Percentiles rank a stretch among this genome's conserved stretches.
These are phyloP conservation scores for Parazoanthus atlanticus DNA, from an alignment of 92 coral and sea anemone genomes.

Conservation along the genomic window DNA sequence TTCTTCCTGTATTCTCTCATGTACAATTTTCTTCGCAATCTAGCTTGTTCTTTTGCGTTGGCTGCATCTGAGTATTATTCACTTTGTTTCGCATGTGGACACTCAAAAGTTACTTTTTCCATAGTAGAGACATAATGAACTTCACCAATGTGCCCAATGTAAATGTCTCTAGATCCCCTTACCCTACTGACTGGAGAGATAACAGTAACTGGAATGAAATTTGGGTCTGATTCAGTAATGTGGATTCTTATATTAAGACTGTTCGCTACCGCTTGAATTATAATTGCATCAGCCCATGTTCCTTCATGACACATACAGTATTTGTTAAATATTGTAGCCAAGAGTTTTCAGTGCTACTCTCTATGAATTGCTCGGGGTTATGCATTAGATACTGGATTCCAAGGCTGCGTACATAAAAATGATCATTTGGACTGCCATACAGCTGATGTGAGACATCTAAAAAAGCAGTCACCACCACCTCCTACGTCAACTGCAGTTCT, in stretches of 20 bases:
- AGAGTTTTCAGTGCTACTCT: slow-evolving; percentile 28
- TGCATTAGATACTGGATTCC: neutral
- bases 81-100: too few relatives aligned
- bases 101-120: too few relatives aligned
- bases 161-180: neutral
- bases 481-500: neutral
- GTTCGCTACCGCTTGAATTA: slow-evolving; percentile 65
- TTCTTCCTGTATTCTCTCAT: slow-evolving; percentile 40
- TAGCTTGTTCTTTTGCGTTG: too few relatives aligned
- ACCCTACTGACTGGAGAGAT: slow-evolving; percentile 1
- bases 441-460: slow-evolving; percentile 5
- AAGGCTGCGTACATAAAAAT: slow-evolving; percentile 46
- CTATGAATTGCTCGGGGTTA: slow-evolving; percentile 32
- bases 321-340: slow-evolving; percentile 10
- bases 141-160: slow-evolving; percentile 36
- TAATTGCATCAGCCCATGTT: slow-evolving; percentile 61
- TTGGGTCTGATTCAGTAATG: slow-evolving; percentile 47
- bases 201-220: slow-evolving; percentile 19
- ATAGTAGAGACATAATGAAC: slow-evolving; percentile 33
- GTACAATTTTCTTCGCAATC: neutral
- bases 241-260: slow-evolving; percentile 47
- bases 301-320: slow-evolving; percentile 39
- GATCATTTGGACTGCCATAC: slow-evolving; percentile 53
- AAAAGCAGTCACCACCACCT: slow-evolving; percentile 7
- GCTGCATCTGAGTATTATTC: too few relatives aligned